Conservation (phyloP, 2,113 vertebrate species). For the Entelurus aequoreus region DNA sequence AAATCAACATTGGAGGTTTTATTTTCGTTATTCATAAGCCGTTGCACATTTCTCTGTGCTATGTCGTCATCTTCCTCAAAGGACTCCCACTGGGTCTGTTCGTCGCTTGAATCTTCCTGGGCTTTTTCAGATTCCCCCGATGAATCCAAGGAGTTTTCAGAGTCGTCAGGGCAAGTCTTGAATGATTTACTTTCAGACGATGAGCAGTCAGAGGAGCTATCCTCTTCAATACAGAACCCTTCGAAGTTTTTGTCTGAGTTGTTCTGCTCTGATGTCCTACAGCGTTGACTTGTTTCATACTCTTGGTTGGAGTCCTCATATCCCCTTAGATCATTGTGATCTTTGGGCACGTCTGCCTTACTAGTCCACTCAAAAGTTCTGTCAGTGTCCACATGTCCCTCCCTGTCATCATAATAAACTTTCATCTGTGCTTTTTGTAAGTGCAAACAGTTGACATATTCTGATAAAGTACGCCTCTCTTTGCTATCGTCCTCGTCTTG, state of each 20-base stretch:
- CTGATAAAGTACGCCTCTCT: constrained; percentile 4
- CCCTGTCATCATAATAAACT: constrained; percentile 20
- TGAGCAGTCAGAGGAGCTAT: constrained; percentile 50
- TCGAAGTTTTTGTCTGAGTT: constrained; percentile 5
- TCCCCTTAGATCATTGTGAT: constrained; percentile 13
- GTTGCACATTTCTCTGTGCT: neutral
- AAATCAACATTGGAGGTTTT: constrained; percentile 12
- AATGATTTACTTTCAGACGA: constrained; percentile 57
- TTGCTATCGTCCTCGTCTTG: neutral
- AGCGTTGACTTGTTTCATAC: constrained; percentile 24
- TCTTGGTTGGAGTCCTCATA: constrained; percentile 25
- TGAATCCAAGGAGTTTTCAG: constrained; percentile 39
- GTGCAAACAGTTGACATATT: constrained; percentile 11
- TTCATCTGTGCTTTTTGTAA: neutral
- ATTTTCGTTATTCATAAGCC: constrained; percentile 6
- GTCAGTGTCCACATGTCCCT: neutral
- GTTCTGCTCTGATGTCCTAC: constrained; percentile 16
- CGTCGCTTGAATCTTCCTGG: constrained; percentile 58
- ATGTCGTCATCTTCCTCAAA: constrained; percentile 53
- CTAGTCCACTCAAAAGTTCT: neutral
- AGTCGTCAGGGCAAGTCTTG: constrained; percentile 47
- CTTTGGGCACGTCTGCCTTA: neutral
- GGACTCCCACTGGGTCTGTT: constrained; percentile 59
- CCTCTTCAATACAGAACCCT: constrained; percentile 42
- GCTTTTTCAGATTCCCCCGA: constrained; percentile 52